Evolutionary conservation across 2,113 vertebrate species (phyloP).

Genomic region (Emberiza fucata): DNA sequence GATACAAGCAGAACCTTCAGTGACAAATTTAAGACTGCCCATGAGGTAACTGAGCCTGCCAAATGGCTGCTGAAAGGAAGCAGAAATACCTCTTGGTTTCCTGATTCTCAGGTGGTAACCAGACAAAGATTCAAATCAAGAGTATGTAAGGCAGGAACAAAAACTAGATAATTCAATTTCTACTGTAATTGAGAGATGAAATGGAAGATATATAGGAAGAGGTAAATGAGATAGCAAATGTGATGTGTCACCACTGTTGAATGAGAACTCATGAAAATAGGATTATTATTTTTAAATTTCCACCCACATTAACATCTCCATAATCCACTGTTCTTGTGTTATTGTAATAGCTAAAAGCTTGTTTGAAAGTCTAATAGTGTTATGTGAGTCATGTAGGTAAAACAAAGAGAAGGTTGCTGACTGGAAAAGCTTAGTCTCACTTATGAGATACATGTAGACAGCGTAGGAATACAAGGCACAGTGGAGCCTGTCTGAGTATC

Average conservation of each 20-base stretch:
- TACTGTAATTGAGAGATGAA: not conserved
- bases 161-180: not conserved
- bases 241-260: not conserved
- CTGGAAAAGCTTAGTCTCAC: not conserved
- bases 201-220: not conserved
- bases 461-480: accelerated
- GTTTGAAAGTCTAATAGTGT: not conserved
- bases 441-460: not conserved
- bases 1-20: not conserved
- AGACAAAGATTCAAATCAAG: not conserved
- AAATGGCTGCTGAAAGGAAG: not conserved
- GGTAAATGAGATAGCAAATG: not conserved
- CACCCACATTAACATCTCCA: not conserved
- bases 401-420: not conserved
- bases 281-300: not conserved
- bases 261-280: not conserved
- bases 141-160: not conserved
- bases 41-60: not conserved
- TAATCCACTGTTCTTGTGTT: not conserved
- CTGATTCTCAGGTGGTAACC: not conserved
- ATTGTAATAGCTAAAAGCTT: not conserved
- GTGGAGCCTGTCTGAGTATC: not conserved
- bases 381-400: not conserved
- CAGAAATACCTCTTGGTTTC: not conserved
- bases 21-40: not conserved